Percentiles rank a stretch among this genome's conserved stretches.
Evolutionary conservation across 2,888 invertebrate species (phyloP).

Genomic region (Erynnis tages): DNA sequence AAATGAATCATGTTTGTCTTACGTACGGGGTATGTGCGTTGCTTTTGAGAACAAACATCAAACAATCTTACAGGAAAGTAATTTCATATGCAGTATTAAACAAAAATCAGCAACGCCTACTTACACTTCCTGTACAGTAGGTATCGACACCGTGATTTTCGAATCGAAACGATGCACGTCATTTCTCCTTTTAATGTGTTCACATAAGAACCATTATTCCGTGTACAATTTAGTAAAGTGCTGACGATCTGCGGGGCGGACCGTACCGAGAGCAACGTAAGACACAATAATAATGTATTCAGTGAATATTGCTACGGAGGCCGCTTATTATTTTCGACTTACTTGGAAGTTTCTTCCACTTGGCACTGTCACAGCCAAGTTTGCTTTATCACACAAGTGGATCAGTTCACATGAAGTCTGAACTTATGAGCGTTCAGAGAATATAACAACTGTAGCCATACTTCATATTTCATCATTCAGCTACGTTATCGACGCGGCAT

Average conservation of each 20-base stretch:
- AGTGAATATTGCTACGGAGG: slow-evolving; percentile 70
- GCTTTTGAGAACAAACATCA: no score
- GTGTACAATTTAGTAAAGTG: not conserved
- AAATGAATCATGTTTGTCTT: no score
- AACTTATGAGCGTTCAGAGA: no score
- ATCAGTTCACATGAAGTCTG: no score
- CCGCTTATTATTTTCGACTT: slow-evolving; percentile 77
- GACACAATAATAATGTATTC: slow-evolving; percentile 48
- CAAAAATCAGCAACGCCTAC: slow-evolving; percentile 13
- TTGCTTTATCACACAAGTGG: no score
- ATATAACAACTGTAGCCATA: no score
- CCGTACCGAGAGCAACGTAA: slow-evolving; percentile 32
- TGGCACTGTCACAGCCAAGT: slow-evolving; percentile 27
- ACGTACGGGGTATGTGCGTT: no score
- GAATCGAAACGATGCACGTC: not conserved
- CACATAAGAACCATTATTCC: not conserved
- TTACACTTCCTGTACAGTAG: slow-evolving; percentile 1
- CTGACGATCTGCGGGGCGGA: slow-evolving; percentile 6
- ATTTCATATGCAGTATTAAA: slow-evolving; percentile 11
- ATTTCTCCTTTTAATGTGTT: not conserved
- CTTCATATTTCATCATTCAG: no score
- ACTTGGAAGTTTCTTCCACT: slow-evolving; percentile 46
- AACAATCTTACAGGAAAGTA: slow-evolving; percentile 1
- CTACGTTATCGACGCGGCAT: no score
- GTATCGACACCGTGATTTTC: not conserved